These are phyloP conservation scores for Microhierax caerulescens DNA, from an alignment of 2,797 vertebrate species.

Conservation along the genomic window DNA sequence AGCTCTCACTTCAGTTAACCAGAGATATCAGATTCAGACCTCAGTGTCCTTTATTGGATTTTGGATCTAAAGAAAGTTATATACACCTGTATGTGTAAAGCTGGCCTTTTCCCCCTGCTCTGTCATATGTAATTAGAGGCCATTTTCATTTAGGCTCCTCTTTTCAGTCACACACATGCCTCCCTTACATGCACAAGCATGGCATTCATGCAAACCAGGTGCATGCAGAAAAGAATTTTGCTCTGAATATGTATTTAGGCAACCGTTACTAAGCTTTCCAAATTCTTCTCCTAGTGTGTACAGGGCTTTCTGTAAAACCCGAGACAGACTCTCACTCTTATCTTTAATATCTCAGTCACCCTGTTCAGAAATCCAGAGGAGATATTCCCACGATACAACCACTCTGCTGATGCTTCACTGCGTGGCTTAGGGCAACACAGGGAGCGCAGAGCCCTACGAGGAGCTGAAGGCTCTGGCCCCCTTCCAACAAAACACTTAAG, in stretches of 20 bases:
- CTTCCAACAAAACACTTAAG: not conserved
- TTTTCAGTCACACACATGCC: not conserved
- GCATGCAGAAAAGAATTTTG: slow-evolving; percentile 21
- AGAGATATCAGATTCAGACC: not conserved
- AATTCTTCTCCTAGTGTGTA: not conserved
- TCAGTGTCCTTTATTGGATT: not conserved
- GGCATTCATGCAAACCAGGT: slow-evolving; percentile 54
- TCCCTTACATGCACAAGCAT: not conserved
- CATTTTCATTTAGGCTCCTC: not conserved
- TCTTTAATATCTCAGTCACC: not conserved
- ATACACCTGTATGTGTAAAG: not conserved
- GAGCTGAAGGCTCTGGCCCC: not conserved
- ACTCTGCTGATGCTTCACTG: not conserved
- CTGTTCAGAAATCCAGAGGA: not conserved
- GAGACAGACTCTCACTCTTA: not conserved
- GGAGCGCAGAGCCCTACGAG: not conserved
- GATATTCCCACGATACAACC: not conserved
- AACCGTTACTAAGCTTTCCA: not conserved
- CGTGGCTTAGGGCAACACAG: not conserved
- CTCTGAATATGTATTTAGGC: slow-evolving; percentile 19
- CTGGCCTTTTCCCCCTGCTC: not conserved
- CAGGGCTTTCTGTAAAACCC: not conserved
- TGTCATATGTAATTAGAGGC: not conserved
- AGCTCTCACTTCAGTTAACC: not conserved
- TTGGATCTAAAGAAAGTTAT: not conserved